Base-by-base conservation (phyloP, 2,797 vertebrate genomes). In the Cichlasoma orientale region DNA sequence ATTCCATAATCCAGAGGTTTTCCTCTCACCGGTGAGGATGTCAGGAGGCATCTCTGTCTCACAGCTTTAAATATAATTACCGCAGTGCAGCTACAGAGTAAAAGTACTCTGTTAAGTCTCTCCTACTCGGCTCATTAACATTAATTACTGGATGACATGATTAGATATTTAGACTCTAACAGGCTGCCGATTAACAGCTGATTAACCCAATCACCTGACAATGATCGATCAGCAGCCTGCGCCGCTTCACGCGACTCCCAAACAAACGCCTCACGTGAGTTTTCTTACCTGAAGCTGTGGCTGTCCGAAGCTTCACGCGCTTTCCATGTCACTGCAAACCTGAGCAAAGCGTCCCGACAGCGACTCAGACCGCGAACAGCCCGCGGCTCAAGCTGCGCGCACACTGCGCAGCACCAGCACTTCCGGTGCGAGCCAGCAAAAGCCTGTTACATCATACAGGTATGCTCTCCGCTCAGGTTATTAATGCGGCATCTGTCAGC, bases 221-320 rank as follows among this genome's bases (percentile, higher is more conserved):
- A 5, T 47, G 61, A 66, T 47, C 61, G 16, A 66, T 66, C 61
- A 3, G 41, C 61, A 29, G 41, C 41, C 23, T 9, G 12, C 41
- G 12, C 41, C 4, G 12, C 38, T 44, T 18, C 44, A 47, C 44
- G 44, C 14, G 25, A 50, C 27, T 47, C 61, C 16, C 25, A 66
- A 66, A 27, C 61, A 50, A 47, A 66, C 41, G 3, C 16, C 56
- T 25, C 85, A 77, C 71, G 79, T 76, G 79, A 44, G 66, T 8
- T 21, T 14, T 12, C 88, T 85, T 86, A 92, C 90, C 90, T 88
- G 88, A 41, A 61, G 74, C 58, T 80, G 78, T 82, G 72, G 72
- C 70, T 5, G 72, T 80, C 56, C 6, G 78, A 4, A 74, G 66
- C 79, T 47, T 90, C 83, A 82, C 74, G 74, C 75, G 41, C 12